A percentile compares a stretch with the other conserved stretches of the same genome.
Conservation (phyloP, 1,140 invertebrate genomes). For the Pseudachorutes palmiensis region DNA sequence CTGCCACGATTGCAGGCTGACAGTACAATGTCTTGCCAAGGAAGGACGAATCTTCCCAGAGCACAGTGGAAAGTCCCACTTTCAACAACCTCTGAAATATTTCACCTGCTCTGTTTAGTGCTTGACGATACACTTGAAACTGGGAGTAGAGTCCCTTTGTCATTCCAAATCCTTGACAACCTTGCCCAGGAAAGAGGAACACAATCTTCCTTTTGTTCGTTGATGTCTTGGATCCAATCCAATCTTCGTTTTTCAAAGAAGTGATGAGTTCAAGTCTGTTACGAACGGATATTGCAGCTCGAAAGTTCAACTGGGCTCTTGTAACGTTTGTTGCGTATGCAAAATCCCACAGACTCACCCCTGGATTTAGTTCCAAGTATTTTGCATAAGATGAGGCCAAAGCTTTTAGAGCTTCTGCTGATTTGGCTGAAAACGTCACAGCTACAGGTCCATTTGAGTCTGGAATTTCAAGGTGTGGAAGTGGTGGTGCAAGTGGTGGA, state of each 20-base stretch:
- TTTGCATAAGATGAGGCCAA: not conserved
- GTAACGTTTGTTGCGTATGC: constrained; percentile 18
- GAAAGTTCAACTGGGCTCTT: constrained; percentile 17
- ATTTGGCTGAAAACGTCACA: constrained; percentile 17
- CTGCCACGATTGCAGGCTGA: constrained; percentile 27
- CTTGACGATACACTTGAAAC: constrained; percentile 16
- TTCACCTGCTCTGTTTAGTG: constrained; percentile 14
- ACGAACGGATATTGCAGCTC: not conserved
- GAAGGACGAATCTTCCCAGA: not conserved
- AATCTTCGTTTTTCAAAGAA: not conserved
- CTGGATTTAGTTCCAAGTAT: not conserved
- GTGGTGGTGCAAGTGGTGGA: not conserved
- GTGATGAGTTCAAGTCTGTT: not conserved
- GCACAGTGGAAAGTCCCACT: not conserved
- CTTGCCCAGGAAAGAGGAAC: constrained; percentile 31
- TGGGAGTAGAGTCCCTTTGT: constrained; percentile 15
- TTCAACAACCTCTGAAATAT: not conserved
- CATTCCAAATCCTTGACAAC: constrained; percentile 27
- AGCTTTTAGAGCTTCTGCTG: constrained; percentile 18
- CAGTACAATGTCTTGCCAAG: constrained; percentile 22
- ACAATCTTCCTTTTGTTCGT: constrained; percentile 8
- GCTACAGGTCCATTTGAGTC: not conserved
- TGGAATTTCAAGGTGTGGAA: too few relatives aligned
- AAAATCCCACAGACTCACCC: not conserved
- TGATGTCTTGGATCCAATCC: not conserved